phyloP scores from a whole-genome alignment of 2,888 invertebrate genomes.

The Apodemia duryi region DNA sequence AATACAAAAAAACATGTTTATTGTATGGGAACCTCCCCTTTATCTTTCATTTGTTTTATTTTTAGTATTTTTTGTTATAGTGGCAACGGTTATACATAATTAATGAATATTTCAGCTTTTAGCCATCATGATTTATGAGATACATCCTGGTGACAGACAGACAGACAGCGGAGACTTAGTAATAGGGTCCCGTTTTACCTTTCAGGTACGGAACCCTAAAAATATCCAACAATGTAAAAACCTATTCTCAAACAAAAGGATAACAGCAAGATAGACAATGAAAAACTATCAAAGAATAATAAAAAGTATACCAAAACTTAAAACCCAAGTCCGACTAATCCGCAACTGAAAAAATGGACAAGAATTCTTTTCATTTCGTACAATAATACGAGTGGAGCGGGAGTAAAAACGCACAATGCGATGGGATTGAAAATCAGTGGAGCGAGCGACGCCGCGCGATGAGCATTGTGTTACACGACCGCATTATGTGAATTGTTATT shows the following conservation, averaged over 20 bases:
- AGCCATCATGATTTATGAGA: too few relatives aligned
- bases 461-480: constrained; percentile 48
- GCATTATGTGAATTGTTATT: constrained; percentile 49
- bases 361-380: constrained; percentile 66
- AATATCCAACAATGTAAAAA: not conserved
- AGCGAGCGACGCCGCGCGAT: constrained; percentile 54
- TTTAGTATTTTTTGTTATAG: too few relatives aligned
- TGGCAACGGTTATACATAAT: too few relatives aligned
- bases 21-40: too few relatives aligned
- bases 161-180: too few relatives aligned
- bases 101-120: too few relatives aligned
- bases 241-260: not conserved
- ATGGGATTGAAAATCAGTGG: constrained; percentile 62
- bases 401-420: constrained; percentile 44
- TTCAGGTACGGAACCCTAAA: too few relatives aligned
- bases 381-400: constrained; percentile 49
- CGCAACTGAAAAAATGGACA: constrained; percentile 45
- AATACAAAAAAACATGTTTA: too few relatives aligned
- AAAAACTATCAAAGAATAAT: constrained; percentile 13
- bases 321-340: constrained; percentile 38
- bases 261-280: constrained; percentile 4
- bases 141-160: too few relatives aligned
- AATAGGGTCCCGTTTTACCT: too few relatives aligned
- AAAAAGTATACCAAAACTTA: constrained; percentile 26
- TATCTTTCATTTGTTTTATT: too few relatives aligned